Evolutionary conservation across 2,113 vertebrate species (phyloP), one percentile per base, ranked within the genome.

Genomic region (Thalassoma bifasciatum): DNA sequence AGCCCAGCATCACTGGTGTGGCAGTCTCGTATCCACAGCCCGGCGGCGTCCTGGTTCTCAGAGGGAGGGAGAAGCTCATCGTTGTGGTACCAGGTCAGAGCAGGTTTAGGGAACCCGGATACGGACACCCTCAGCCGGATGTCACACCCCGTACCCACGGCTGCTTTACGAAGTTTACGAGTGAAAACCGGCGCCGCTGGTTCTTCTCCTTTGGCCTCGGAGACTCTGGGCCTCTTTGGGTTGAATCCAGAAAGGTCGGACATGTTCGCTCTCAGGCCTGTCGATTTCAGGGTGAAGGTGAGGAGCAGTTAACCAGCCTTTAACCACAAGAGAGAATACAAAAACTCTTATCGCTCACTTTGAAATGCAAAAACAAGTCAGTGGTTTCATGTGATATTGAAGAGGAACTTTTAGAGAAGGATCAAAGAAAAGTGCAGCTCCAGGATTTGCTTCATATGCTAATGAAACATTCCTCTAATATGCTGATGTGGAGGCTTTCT

Each of bases 1-100:
- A 96, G 90, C 0, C 97, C 97, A 0, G 95, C 96, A 3, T 98
- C 94, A 1, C 81, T 84, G 2, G 89, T 93, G 68, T 84, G 91
- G 88, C 96, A 97, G 92, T 95, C 95, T 36, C 95, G 89, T 65
- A 99, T 96, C 95, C 96, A 96, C 76, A 98, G 93, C 14, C 95
- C 95, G 19, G 95, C 95, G 0, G 95, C 91, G 70, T 97, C 96
- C 10, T 95, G 94, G 66, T 57, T 82, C 19, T 94, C 94, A 0
- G 60, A 22, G 1, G 62, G 66, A 0, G 92, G 86, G 40, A 97
- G 83, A 9, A 52, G 92, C 58, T 91, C 87, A 2, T 96, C 91
- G 1, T 97, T 95, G 61, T 87, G 94, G 93, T 95, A 97, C 97
- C 97, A 99, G 81, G 86, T 89, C 67, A 98, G 93, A n/a, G 36